These are phyloP conservation scores for Paralvinella palmiformis DNA, from an alignment of 1,140 invertebrate species.

Conservation along the genomic window DNA sequence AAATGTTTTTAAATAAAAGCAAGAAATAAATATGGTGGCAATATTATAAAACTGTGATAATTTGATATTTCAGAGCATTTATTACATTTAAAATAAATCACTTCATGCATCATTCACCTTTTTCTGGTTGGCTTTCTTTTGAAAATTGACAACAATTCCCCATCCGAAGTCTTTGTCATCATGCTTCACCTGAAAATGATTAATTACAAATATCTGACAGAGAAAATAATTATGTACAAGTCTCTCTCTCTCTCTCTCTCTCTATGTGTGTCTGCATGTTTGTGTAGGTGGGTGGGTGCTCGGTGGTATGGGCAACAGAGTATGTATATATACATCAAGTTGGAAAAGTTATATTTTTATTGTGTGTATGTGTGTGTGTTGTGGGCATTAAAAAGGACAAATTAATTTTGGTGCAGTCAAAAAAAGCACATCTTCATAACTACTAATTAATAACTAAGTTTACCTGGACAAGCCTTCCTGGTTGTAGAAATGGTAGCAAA, in stretches of 20 bases:
- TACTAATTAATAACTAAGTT: constrained; percentile 22
- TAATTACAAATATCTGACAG: not conserved
- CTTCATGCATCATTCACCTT: constrained; percentile 43
- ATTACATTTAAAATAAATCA: constrained; percentile 20
- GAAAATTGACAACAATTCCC: constrained; percentile 91
- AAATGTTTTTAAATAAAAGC: not conserved
- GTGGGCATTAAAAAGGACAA: too few relatives aligned
- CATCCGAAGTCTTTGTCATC: constrained; percentile 86
- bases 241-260: too few relatives aligned
- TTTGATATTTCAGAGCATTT: not conserved
- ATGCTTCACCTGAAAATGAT: constrained; percentile 67
- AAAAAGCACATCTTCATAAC: not conserved
- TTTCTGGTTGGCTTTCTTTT: constrained; percentile 61
- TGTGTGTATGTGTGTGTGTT: too few relatives aligned
- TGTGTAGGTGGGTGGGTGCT: too few relatives aligned
- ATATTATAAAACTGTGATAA: not conserved
- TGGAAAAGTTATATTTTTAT: too few relatives aligned
- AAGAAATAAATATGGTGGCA: not conserved
- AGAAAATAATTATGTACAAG: too few relatives aligned
- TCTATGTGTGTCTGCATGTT: too few relatives aligned
- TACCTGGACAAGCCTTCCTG: constrained; percentile 86
- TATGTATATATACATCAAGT: too few relatives aligned
- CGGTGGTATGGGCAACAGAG: too few relatives aligned
- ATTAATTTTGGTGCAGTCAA: too few relatives aligned
- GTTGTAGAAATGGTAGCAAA: constrained; percentile 86